A percentile compares a stretch with the other conserved stretches of the same genome.
Evolutionary conservation across 2,888 invertebrate species (phyloP).

Genomic region (Flexamia atlantica): DNA sequence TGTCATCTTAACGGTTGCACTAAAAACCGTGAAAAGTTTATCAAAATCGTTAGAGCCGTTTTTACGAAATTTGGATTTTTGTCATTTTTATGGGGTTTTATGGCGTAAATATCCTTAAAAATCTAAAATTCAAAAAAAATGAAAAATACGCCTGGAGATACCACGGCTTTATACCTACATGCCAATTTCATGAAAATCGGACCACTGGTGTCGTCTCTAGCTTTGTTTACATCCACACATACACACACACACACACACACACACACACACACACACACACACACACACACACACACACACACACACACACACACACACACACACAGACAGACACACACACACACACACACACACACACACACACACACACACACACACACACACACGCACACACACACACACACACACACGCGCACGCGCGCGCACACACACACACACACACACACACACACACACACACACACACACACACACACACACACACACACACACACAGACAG

Average conservation of each 20-base stretch:
- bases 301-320: constrained; percentile 60
- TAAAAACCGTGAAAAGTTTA: no score
- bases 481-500: constrained; percentile 41
- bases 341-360: constrained; percentile 51
- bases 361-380: constrained; percentile 49
- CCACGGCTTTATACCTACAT: no score
- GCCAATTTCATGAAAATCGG: no score
- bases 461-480: constrained; percentile 52
- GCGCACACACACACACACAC: constrained; percentile 49
- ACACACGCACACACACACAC: constrained; percentile 51
- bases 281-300: constrained; percentile 62
- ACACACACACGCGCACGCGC: constrained; percentile 45
- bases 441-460: constrained; percentile 52
- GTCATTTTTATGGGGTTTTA: no score
- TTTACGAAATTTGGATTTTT: no score
- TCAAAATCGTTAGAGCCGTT: no score
- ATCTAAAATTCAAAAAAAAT: no score
- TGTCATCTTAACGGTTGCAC: no score
- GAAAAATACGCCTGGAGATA: no score
- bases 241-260: constrained; percentile 60
- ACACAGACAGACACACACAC: constrained; percentile 59
- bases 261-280: constrained; percentile 62
- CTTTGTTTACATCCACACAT: constrained; percentile 60
- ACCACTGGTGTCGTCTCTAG: no score
- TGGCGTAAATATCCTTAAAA: no score